phyloP scores from a whole-genome alignment of 1,140 invertebrate species.

The Choristoneura fumiferana region DNA sequence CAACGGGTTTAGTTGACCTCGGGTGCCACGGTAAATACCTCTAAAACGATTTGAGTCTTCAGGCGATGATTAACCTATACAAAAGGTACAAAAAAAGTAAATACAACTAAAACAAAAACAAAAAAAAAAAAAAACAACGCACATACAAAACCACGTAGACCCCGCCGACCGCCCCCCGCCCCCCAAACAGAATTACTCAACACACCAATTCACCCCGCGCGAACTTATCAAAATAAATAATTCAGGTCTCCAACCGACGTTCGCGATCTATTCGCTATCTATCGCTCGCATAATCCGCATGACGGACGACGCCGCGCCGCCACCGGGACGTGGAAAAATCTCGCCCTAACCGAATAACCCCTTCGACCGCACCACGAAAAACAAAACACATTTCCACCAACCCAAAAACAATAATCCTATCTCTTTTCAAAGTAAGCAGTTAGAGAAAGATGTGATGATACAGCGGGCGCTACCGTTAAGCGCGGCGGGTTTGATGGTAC shows the following conservation, averaged over 20 bases:
- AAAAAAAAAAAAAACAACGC: too few relatives aligned
- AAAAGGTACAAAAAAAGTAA: too few relatives aligned
- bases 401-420: neutral
- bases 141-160: too few relatives aligned
- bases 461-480: too few relatives aligned
- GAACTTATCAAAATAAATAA: constrained; percentile 41
- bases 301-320: constrained; percentile 41
- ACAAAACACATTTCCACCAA: neutral
- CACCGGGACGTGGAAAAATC: constrained; percentile 53
- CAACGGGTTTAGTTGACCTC: too few relatives aligned
- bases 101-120: too few relatives aligned
- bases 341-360: constrained; percentile 49
- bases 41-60: too few relatives aligned
- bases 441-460: too few relatives aligned
- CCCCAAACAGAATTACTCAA: constrained; percentile 14
- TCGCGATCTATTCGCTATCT: constrained; percentile 25
- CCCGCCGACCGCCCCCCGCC: too few relatives aligned
- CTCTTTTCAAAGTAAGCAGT: neutral
- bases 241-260: constrained; percentile 29
- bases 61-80: too few relatives aligned
- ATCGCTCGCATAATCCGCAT: constrained; percentile 48
- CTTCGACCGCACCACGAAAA: constrained; percentile 7
- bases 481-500: too few relatives aligned
- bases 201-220: constrained; percentile 27
- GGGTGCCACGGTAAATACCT: too few relatives aligned